Evolutionary conservation across 2,113 vertebrate species (phyloP).

Genomic region (Epinephelus fuscoguttatus): DNA sequence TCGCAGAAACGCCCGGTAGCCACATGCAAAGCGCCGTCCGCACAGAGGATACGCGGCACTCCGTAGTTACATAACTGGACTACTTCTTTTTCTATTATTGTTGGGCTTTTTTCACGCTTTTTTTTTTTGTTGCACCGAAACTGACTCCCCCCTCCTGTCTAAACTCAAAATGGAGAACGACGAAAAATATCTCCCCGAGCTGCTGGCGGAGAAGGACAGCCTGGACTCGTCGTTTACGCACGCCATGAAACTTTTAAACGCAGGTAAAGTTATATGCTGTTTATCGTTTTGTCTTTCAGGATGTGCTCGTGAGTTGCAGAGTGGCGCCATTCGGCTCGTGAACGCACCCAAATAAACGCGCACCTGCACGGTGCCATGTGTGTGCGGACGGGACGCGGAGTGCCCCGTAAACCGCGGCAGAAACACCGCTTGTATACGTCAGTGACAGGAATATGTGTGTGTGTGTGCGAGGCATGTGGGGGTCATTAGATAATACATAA

Average conservation of each 20-base stretch:
- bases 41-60: conserved; percentile 53
- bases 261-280: conserved; percentile 86
- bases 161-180: conserved; percentile 91
- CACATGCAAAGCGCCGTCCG: conserved; percentile 65
- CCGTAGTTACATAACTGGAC: conserved; percentile 74
- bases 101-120: conserved; percentile 52
- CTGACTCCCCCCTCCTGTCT: conserved; percentile 29
- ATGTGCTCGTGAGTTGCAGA: background rate
- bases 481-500: background rate
- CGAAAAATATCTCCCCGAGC: conserved; percentile 92
- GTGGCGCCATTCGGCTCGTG: background rate
- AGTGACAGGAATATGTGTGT: background rate
- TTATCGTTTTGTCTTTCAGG: background rate
- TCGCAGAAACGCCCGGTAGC: conserved; percentile 39
- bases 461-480: background rate
- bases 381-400: conserved; percentile 41
- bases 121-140: conserved; percentile 52
- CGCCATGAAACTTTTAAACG: conserved; percentile 93
- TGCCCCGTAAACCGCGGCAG: conserved; percentile 7
- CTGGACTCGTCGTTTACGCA: conserved; percentile 94
- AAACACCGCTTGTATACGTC: background rate
- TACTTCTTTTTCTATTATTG: conserved; percentile 60
- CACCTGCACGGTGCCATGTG: conserved; percentile 35
- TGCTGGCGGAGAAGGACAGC: conserved; percentile 94
- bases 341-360: background rate